phyloP scores from a whole-genome alignment of 2,797 vertebrate species.

The Dermochelys coriacea region DNA sequence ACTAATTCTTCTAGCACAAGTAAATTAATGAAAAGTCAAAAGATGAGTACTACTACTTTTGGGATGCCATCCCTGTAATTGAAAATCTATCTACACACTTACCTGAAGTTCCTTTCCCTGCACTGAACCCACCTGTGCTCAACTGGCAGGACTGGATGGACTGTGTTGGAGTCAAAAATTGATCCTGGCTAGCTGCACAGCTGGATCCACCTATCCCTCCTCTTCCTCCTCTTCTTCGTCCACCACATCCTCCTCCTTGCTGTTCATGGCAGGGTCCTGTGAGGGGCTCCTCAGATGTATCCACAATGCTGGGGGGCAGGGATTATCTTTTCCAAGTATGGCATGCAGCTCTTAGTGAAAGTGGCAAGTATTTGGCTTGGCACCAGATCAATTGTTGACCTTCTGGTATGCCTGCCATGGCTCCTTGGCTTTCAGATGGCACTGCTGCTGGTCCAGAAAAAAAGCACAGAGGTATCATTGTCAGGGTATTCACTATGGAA shows the following conservation, averaged over 20 bases:
- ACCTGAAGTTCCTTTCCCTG: not conserved
- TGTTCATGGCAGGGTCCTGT: too few species aligned
- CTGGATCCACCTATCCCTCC: not conserved
- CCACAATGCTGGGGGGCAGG: too few species aligned
- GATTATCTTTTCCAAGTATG: not conserved
- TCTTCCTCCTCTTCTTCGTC: too few species aligned
- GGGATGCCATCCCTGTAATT: not conserved
- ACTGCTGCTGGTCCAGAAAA: not conserved
- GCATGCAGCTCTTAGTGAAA: not conserved
- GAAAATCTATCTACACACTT: not conserved
- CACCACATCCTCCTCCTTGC: too few species aligned
- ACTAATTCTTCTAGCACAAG: too few species aligned
- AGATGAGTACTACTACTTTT: not conserved
- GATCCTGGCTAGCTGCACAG: not conserved
- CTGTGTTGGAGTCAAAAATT: not conserved
- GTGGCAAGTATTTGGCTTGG: not conserved
- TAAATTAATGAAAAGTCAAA: too few species aligned
- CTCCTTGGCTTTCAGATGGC: not conserved
- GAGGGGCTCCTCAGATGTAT: too few species aligned
- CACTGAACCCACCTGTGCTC: not conserved
- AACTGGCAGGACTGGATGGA: not conserved
- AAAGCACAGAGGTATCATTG: not conserved
- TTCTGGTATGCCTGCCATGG: not conserved
- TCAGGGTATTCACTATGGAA: not conserved
- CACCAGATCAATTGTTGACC: not conserved